phyloP scores from a whole-genome alignment of 2,113 vertebrate species.

The Oryzias woworae region DNA sequence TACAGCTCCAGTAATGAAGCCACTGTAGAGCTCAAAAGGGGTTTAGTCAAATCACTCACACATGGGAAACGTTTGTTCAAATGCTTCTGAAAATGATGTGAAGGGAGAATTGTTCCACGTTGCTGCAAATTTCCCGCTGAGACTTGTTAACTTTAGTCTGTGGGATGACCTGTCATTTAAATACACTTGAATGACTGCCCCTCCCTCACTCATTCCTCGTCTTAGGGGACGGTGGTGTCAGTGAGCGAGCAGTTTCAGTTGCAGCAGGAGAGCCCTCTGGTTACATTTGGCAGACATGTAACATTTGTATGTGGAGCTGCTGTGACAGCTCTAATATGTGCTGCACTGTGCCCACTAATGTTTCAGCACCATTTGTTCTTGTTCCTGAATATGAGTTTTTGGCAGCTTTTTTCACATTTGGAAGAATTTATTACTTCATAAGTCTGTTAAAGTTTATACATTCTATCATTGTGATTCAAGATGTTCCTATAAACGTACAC shows the following conservation, averaged over 20 bases:
- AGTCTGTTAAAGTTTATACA: too few species aligned
- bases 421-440: not conserved
- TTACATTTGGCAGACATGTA: not conserved
- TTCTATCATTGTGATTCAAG: too few species aligned
- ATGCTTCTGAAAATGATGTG: constrained; percentile 9
- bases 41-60: constrained; percentile 7
- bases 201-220: constrained; percentile 9
- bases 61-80: constrained; percentile 14
- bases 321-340: not conserved
- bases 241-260: constrained; percentile 11
- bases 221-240: constrained; percentile 33
- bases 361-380: constrained; percentile 6
- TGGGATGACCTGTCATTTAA: constrained; percentile 44
- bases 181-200: constrained; percentile 22
- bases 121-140: constrained; percentile 41
- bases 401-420: not conserved
- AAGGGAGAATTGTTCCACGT: not conserved
- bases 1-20: constrained; percentile 52
- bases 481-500: too few species aligned
- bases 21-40: constrained; percentile 34
- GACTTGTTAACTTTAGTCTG: constrained; percentile 50
- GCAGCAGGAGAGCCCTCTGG: constrained; percentile 10
- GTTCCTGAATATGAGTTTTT: not conserved
- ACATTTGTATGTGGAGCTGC: not conserved
- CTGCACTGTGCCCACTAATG: constrained; percentile 1